These are phyloP conservation scores for Forbesichthys agassizii DNA, from an alignment of 2,113 vertebrate species.

Conservation along the genomic window DNA sequence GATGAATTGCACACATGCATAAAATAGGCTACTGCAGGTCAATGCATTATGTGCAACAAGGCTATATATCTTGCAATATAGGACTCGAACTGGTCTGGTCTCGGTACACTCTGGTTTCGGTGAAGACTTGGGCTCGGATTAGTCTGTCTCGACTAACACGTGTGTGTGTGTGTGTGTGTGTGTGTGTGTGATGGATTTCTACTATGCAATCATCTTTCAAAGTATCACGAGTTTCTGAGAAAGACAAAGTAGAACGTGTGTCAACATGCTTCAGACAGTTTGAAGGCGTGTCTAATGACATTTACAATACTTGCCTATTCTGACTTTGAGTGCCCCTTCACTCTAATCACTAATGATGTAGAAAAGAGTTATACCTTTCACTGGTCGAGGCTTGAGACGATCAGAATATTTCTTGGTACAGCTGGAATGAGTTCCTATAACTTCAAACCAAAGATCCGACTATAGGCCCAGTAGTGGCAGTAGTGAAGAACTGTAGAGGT, in stretches of 20 bases:
- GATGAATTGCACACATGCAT: no score
- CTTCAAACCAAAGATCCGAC: background rate
- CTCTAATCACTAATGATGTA: background rate
- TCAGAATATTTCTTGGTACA: slow-evolving; percentile 9
- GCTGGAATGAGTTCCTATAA: slow-evolving; percentile 8
- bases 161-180: no score
- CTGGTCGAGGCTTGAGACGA: slow-evolving; percentile 1
- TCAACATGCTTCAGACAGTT: background rate
- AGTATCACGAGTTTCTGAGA: background rate
- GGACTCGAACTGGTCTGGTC: no score
- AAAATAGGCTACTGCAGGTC: no score
- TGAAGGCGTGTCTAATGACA: slow-evolving; percentile 9
- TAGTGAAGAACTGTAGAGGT: background rate
- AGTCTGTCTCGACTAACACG: no score
- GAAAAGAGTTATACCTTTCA: slow-evolving; percentile 9
- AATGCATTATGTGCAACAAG: no score
- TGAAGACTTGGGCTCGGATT: no score
- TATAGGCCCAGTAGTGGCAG: background rate
- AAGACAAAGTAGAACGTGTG: background rate
- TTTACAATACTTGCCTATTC: slow-evolving; percentile 10
- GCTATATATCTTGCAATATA: no score
- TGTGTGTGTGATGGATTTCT: no score
- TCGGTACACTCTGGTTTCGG: no score
- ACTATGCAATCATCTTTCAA: no score
- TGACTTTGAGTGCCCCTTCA: slow-evolving; percentile 8